These are phyloP conservation scores for Chloropsis cyanopogon DNA, from an alignment of 2,113 vertebrate species.

Conservation along the genomic window DNA sequence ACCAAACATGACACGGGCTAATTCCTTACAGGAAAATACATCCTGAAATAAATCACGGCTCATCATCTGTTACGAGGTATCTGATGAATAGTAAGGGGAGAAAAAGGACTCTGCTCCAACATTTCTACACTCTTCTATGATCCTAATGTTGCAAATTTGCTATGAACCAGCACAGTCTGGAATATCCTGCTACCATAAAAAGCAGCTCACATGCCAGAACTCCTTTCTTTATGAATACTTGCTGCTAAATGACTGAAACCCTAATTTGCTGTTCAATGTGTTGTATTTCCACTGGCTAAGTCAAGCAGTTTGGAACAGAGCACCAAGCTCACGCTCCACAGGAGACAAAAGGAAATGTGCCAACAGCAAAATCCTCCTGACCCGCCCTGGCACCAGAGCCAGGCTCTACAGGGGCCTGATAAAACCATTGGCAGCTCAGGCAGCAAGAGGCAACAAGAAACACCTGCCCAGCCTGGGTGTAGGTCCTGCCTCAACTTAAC, in stretches of 20 bases:
- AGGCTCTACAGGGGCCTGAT: background rate
- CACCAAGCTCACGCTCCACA: accelerated
- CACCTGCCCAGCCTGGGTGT: background rate
- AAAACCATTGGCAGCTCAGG: background rate
- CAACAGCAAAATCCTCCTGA: background rate
- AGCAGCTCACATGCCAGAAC: background rate
- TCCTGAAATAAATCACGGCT: background rate
- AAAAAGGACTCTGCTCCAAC: background rate
- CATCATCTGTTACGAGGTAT: background rate
- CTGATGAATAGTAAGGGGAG: background rate
- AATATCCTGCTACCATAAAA: background rate
- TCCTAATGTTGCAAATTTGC: background rate
- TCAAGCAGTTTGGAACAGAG: background rate
- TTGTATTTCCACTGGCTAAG: background rate
- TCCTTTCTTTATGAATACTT: background rate
- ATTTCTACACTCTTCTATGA: background rate
- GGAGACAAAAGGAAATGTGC: background rate
- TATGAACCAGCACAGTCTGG: background rate
- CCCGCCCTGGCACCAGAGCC: background rate
- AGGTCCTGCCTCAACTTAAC: background rate
- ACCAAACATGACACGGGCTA: background rate
- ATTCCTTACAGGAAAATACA: background rate
- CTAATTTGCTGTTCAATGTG: background rate
- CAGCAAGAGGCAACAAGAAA: background rate
- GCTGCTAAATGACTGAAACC: background rate